phyloP scores from a whole-genome alignment of 2,797 vertebrate genomes.

The Pipistrellus pipistrellus region DNA sequence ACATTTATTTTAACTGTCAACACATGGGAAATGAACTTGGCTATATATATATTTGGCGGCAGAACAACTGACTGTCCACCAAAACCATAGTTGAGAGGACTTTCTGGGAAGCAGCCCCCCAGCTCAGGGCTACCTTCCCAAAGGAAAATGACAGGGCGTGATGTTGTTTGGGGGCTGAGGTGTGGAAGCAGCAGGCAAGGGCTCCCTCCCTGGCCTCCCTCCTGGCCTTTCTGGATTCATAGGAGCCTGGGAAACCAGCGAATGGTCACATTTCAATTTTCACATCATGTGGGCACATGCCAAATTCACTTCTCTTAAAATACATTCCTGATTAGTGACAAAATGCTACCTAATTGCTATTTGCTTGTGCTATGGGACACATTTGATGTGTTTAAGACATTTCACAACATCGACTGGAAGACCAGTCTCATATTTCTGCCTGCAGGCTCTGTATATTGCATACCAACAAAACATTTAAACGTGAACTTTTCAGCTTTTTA shows the following conservation, averaged over 20 bases:
- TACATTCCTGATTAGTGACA: constrained; percentile 34
- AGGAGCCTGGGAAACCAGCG: not conserved
- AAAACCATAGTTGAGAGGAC: not conserved
- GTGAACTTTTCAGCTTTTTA: constrained; percentile 10
- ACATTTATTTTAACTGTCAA: not conserved
- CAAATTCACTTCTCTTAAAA: not conserved
- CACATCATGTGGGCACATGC: not conserved
- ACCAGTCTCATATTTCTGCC: not conserved
- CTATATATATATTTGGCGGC: not conserved
- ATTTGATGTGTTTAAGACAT: not conserved
- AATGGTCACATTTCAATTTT: not conserved
- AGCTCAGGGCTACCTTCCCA: not conserved
- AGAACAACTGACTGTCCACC: not conserved
- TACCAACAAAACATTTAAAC: not conserved
- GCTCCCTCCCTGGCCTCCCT: not conserved
- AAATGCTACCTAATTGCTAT: not conserved
- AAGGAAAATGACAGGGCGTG: not conserved
- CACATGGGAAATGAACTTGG: not conserved
- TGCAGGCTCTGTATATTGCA: not conserved
- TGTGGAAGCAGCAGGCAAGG: not conserved
- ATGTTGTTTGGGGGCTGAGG: not conserved
- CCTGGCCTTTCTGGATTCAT: not conserved
- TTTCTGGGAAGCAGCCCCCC: not conserved
- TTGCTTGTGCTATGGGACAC: not conserved
- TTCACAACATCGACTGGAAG: not conserved